Percentiles rank a stretch among this genome's conserved stretches.
Evolutionary conservation across 2,113 vertebrate genomes (phyloP).

Genomic region (Propithecus coquereli): DNA sequence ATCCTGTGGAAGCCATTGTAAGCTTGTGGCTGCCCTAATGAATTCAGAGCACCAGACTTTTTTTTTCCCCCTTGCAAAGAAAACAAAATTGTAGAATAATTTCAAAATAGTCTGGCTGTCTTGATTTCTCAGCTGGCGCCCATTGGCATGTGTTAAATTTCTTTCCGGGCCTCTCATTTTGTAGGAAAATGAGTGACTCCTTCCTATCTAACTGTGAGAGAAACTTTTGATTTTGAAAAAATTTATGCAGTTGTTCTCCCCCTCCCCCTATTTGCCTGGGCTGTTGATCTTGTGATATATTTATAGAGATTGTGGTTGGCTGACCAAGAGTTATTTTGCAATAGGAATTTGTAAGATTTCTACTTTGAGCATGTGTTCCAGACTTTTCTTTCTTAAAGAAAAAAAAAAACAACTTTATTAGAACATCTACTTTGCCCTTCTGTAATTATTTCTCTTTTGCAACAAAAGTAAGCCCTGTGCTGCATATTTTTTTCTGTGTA

Average conservation of each 20-base stretch:
- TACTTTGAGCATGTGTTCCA: slow-evolving; percentile 73
- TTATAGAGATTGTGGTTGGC: slow-evolving; percentile 82
- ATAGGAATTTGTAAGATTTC: slow-evolving; percentile 83
- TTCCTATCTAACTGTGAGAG: slow-evolving; percentile 26
- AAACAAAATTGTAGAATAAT: slow-evolving; percentile 29
- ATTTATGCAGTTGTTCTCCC: slow-evolving; percentile 54
- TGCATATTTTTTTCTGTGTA: background rate
- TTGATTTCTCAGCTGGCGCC: slow-evolving; percentile 45
- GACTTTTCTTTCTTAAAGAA: slow-evolving; percentile 49
- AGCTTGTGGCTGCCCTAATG: background rate
- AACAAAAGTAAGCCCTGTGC: slow-evolving; percentile 34
- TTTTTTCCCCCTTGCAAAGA: background rate
- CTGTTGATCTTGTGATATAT: slow-evolving; percentile 83
- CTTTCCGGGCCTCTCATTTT: background rate
- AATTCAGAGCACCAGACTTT: background rate
- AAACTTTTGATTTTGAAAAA: slow-evolving; percentile 66
- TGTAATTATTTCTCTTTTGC: slow-evolving; percentile 76
- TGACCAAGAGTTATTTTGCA: slow-evolving; percentile 81
- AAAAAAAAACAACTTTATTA: slow-evolving; percentile 51
- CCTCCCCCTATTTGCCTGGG: slow-evolving; percentile 49
- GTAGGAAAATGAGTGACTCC: slow-evolving; percentile 27
- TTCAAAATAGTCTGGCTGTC: slow-evolving; percentile 44
- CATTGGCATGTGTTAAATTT: background rate
- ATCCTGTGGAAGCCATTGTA: background rate
- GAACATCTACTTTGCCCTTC: slow-evolving; percentile 54